Evolutionary conservation across 2,888 invertebrate species (phyloP).

Genomic region (Drosophila lacicola): DNA sequence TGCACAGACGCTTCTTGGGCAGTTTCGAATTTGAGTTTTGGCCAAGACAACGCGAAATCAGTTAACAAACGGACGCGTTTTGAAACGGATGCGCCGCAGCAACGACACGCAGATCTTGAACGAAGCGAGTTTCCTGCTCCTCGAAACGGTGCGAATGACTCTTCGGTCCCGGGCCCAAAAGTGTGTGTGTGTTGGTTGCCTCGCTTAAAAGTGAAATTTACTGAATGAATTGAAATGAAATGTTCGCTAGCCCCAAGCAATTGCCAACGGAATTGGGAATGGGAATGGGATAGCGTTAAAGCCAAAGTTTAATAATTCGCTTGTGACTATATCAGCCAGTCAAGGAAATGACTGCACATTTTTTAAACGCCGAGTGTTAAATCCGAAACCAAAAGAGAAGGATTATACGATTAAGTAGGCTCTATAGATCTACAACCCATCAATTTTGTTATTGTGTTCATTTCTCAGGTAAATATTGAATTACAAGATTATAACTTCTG

Average conservation of each 20-base stretch:
- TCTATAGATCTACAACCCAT: background rate
- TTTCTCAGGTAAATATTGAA: constrained; percentile 53
- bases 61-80: constrained; percentile 83
- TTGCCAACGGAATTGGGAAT: constrained; percentile 40
- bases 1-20: constrained; percentile 56
- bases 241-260: constrained; percentile 44
- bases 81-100: constrained; percentile 78
- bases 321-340: constrained; percentile 53
- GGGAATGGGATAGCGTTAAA: constrained; percentile 22
- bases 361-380: constrained; percentile 25
- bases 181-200: constrained; percentile 7
- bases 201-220: constrained; percentile 79
- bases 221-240: constrained; percentile 69
- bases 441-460: constrained; percentile 8
- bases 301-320: constrained; percentile 35
- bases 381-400: constrained; percentile 21
- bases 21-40: constrained; percentile 78
- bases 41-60: constrained; percentile 82
- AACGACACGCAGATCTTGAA: constrained; percentile 4
- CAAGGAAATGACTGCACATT: constrained; percentile 56
- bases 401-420: constrained; percentile 11
- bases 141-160: constrained; percentile 53
- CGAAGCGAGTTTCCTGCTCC: constrained; percentile 64
- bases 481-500: too few species aligned
- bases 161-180: constrained; percentile 35